phyloP scores from a whole-genome alignment of 2,888 invertebrate genomes.

The Amaurobius ferox region DNA sequence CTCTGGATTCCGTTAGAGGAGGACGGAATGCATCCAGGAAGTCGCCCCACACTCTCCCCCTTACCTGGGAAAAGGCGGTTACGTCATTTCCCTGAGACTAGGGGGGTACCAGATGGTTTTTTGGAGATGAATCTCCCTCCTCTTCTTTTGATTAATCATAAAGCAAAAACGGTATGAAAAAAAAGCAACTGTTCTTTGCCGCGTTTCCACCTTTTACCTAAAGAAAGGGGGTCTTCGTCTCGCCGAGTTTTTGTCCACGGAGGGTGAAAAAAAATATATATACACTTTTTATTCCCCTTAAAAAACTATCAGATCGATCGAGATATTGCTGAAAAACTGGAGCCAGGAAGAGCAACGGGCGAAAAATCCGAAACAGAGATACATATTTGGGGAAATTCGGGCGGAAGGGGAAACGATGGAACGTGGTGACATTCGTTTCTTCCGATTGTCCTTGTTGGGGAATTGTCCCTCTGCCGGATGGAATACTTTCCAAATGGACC shows the following conservation, averaged over 20 bases:
- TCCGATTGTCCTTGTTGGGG: not conserved
- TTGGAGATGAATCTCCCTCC: conserved; percentile 32
- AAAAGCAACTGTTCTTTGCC: conserved; percentile 50
- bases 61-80: conserved; percentile 59
- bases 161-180: conserved; percentile 14
- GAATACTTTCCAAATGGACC: conserved; percentile 8
- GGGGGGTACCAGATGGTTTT: conserved; percentile 56
- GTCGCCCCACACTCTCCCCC: not conserved
- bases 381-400: not conserved
- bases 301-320: conserved; percentile 12
- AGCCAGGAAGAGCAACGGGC: conserved; percentile 5
- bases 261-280: not conserved
- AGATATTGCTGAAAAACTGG: not conserved
- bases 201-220: conserved; percentile 47
- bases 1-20: conserved; percentile 9
- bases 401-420: conserved; percentile 10
- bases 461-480: conserved; percentile 2
- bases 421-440: conserved; percentile 8
- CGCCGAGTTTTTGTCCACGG: not conserved
- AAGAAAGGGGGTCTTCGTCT: conserved; percentile 10
- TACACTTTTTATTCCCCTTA: not conserved
- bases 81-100: conserved; percentile 49
- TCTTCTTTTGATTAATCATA: conserved; percentile 49
- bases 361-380: not conserved
- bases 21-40: conserved; percentile 14